A percentile compares a stretch with the other conserved stretches of the same genome.
Evolutionary conservation across 2,113 vertebrate genomes (phyloP).

Genomic region (Antechinus stuartii): DNA sequence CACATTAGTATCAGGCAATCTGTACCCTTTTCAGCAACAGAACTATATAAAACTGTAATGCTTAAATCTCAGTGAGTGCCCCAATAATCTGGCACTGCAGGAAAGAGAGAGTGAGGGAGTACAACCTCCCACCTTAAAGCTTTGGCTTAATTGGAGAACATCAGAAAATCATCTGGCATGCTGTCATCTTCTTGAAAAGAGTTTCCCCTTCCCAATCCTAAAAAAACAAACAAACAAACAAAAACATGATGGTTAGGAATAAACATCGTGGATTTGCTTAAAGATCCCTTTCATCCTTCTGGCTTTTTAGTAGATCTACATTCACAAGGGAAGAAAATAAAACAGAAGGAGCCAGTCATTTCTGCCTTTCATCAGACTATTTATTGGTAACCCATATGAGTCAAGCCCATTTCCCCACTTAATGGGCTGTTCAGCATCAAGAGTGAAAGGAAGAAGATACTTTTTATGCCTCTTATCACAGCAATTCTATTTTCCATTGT

Average conservation of each 20-base stretch:
- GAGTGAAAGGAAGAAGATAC: background rate
- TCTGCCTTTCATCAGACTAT: conserved; percentile 28
- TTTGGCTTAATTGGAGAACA: background rate
- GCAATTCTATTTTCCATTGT: background rate
- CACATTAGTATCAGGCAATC: background rate
- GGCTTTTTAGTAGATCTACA: background rate
- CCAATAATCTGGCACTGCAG: background rate
- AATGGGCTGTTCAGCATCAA: conserved; percentile 24
- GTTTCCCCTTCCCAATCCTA: background rate
- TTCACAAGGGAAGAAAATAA: conserved; percentile 1
- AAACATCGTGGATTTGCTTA: conserved; percentile 50
- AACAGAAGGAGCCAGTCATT: background rate
- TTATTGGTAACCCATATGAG: background rate
- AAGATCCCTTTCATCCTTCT: conserved; percentile 40
- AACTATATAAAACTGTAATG: background rate
- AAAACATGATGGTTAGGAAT: conserved; percentile 27
- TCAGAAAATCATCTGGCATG: background rate
- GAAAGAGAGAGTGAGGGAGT: background rate
- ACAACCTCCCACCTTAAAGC: background rate
- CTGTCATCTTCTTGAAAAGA: background rate
- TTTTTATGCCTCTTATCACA: conserved; percentile 44
- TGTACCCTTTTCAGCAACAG: background rate
- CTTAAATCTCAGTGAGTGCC: background rate
- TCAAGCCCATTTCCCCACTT: conserved; percentile 16
- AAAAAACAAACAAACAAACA: background rate